Conservation (phyloP, 2,113 vertebrate species). For the Psittacula cyanocephala region DNA sequence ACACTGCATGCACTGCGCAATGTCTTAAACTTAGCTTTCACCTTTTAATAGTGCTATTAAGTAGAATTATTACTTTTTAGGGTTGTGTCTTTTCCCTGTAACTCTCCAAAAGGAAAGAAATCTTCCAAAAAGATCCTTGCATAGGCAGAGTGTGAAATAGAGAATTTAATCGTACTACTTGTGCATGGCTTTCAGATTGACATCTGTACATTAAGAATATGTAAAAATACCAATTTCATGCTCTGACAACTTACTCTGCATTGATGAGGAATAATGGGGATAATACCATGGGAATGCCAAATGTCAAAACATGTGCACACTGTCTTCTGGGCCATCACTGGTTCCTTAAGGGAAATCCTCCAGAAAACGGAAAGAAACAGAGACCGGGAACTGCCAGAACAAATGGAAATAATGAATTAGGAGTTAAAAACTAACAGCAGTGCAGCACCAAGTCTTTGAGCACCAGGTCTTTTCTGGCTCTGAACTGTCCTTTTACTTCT, state of each 20-base stretch:
- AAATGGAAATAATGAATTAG: not conserved
- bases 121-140: conserved; percentile 44
- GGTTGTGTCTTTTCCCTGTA: conserved; percentile 24
- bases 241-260: conserved; percentile 79
- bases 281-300: conserved; percentile 73
- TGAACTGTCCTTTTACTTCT: not conserved
- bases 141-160: conserved; percentile 58
- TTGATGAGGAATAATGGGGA: conserved; percentile 68
- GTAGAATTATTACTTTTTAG: conserved; percentile 40
- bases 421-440: not conserved
- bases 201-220: conserved; percentile 79
- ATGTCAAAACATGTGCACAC: conserved; percentile 70
- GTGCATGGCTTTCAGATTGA: conserved; percentile 71
- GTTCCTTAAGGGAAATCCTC: conserved; percentile 60
- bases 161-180: conserved; percentile 65
- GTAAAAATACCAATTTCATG: conserved; percentile 83
- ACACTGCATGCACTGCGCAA: not conserved
- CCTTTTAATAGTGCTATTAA: conserved; percentile 29
- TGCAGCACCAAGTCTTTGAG: not conserved
- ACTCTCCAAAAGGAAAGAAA: conserved; percentile 39
- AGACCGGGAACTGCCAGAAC: not conserved
- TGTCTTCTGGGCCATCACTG: conserved; percentile 43
- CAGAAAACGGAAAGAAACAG: conserved; percentile 16
- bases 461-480: not conserved
- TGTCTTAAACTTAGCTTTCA: conserved; percentile 38